These are phyloP conservation scores for Noctua janthe DNA, from an alignment of 2,888 invertebrate species.

Conservation along the genomic window DNA sequence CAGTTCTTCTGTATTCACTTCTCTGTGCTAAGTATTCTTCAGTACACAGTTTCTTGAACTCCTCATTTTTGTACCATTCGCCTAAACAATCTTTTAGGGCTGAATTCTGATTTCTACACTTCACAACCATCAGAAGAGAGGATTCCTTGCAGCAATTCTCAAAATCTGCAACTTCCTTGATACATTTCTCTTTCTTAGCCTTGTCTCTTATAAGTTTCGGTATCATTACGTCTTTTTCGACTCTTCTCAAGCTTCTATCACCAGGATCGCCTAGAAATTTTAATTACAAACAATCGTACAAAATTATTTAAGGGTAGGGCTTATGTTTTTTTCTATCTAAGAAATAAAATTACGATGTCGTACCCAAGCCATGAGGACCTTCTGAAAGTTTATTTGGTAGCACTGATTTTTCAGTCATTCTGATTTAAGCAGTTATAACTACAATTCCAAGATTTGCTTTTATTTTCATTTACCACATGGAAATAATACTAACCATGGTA, in stretches of 20 bases:
- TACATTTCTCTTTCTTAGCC: slow-evolving; percentile 95
- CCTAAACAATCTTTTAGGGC: slow-evolving; percentile 93
- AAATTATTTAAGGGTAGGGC: not conserved
- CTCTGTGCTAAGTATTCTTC: slow-evolving; percentile 95
- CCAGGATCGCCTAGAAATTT: slow-evolving; percentile 94
- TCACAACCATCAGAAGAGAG: slow-evolving; percentile 93
- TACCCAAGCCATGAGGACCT: slow-evolving; percentile 91
- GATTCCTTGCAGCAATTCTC: slow-evolving; percentile 93
- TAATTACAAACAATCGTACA: slow-evolving; percentile 10
- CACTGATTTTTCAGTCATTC: slow-evolving; percentile 78
- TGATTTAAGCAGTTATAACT: not conserved
- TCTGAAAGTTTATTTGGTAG: slow-evolving; percentile 83
- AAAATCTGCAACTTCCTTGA: slow-evolving; percentile 92
- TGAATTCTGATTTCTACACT: slow-evolving; percentile 93
- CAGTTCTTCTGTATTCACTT: slow-evolving; percentile 95
- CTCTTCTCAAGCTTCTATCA: slow-evolving; percentile 95
- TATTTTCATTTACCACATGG: slow-evolving; percentile 4
- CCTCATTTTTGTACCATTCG: slow-evolving; percentile 94
- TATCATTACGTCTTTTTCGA: slow-evolving; percentile 96
- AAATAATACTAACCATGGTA: not conserved
- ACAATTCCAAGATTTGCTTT: not conserved
- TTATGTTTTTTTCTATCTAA: not conserved
- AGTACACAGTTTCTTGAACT: slow-evolving; percentile 93
- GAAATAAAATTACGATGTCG: not conserved
- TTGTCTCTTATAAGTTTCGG: slow-evolving; percentile 96